Conservation (phyloP, 2,888 invertebrate species). For the Tipula unca region DNA sequence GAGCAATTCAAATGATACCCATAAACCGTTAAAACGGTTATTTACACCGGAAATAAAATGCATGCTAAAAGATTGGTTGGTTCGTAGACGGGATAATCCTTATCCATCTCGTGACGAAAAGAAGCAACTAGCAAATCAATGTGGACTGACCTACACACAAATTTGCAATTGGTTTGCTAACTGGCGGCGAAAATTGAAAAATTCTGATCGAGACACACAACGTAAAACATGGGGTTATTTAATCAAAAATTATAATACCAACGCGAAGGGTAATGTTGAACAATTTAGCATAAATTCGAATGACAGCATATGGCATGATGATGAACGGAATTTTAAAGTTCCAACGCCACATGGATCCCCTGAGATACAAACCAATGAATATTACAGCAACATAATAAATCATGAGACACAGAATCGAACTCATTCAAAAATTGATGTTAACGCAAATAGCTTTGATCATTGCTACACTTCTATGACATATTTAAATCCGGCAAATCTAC, state of each 20-base stretch:
- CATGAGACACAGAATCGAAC: constrained; percentile 14
- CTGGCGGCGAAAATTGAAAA: constrained; percentile 69
- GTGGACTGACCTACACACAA: constrained; percentile 69
- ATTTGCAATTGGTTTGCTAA: constrained; percentile 77
- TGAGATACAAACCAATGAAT: constrained; percentile 24
- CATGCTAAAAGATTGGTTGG: constrained; percentile 68
- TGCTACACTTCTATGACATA: constrained; percentile 31
- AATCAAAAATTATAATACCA: constrained; percentile 58
- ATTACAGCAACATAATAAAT: background rate
- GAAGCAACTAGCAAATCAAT: constrained; percentile 60
- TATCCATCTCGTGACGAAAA: constrained; percentile 72
- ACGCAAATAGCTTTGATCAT: constrained; percentile 30
- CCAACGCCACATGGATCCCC: constrained; percentile 23
- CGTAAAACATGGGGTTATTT: constrained; percentile 66
- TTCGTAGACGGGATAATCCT: constrained; percentile 65
- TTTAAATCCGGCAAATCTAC: constrained; percentile 23
- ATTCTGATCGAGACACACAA: constrained; percentile 59
- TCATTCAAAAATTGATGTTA: background rate
- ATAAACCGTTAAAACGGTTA: constrained; percentile 58
- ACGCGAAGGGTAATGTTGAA: constrained; percentile 68
- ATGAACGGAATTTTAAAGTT: constrained; percentile 36
- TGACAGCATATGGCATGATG: constrained; percentile 71
- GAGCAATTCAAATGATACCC: constrained; percentile 35
- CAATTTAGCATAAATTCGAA: constrained; percentile 71
- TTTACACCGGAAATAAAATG: constrained; percentile 74